Evolutionary conservation across 2,113 vertebrate species (phyloP), one percentile per base, ranked within the genome.

Genomic region (Catharus fuscescens): DNA sequence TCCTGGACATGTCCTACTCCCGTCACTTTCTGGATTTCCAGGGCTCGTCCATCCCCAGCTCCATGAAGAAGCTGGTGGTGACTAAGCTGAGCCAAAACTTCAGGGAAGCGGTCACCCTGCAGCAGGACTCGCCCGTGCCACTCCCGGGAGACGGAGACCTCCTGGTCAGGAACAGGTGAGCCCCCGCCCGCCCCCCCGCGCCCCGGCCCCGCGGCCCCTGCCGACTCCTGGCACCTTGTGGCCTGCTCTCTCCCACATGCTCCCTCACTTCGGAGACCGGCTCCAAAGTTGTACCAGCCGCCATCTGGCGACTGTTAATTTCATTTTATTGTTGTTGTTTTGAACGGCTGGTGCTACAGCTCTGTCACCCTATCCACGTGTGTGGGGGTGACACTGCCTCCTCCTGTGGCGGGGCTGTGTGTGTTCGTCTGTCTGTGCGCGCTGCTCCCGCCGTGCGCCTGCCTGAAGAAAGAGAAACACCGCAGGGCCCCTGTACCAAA

Each of bases 121-220:
- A 90, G 80, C 98, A 96, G 73, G 97, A 97, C 80, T 97, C 90
- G 72, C 96, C 98, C 29, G 98, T 99, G 48, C 99, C 99, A 8
- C 98, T 98, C 59, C 99, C 99, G 54, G 99, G 98, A 84, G 98
- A 99, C 97, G 97, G 97, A 94, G 99, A 99, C 69, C 98, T 99
- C 94, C 99, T 99, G 79, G 97, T 99, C 97, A 98, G 99, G 94
- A 99, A 99, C 98, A 98, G 99, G 99, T 99, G 98, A 99, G 99
- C 29, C 3, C 54, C 31, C 32, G 20, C 6, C 50, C 38, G 38
- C 53, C 45, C 31, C 26, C 7, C 52, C 47, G 50, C 31, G 7
- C 18, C 42, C 36, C 60, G 17, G 53, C 67, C 59, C 21, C 32
- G 28, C 19, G 19, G 45, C 47, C 54, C 59, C 61, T 26, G 7